A percentile compares a stretch with the other conserved stretches of the same genome.
phyloP scores from a whole-genome alignment of 2,113 vertebrate genomes.

The Strigops habroptila region DNA sequence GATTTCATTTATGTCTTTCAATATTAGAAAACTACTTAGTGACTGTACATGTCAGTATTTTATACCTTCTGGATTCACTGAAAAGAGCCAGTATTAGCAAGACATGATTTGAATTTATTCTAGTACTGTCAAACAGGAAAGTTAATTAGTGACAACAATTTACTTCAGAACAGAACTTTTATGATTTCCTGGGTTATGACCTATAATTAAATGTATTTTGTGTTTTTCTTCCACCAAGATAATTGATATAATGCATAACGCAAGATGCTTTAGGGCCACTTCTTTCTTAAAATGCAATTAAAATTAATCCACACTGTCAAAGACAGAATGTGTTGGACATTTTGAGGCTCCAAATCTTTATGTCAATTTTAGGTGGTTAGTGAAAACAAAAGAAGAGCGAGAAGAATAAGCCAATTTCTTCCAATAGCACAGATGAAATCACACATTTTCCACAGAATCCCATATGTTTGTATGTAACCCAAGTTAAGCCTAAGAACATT shows the following conservation, averaged over 20 bases:
- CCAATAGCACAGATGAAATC: conserved; percentile 17
- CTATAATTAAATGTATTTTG: conserved; percentile 75
- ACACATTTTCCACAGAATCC: neutral
- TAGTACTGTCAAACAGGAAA: conserved; percentile 61
- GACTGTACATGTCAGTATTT: neutral
- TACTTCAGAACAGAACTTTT: conserved; percentile 69
- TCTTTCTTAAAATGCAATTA: conserved; percentile 66
- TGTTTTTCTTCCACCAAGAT: conserved; percentile 67
- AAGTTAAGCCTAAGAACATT: neutral
- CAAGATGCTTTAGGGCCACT: conserved; percentile 51
- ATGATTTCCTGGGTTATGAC: conserved; percentile 72
- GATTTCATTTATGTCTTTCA: neutral
- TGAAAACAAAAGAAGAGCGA: neutral
- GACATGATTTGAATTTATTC: conserved; percentile 51
- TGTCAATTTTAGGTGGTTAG: conserved; percentile 23
- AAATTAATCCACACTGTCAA: conserved; percentile 52
- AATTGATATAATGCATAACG: conserved; percentile 68
- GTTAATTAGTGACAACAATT: conserved; percentile 75
- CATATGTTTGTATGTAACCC: neutral
- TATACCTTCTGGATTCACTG: neutral
- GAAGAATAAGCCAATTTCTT: conserved; percentile 33
- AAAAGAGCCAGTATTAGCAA: conserved; percentile 66
- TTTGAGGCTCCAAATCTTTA: conserved; percentile 50
- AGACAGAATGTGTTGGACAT: conserved; percentile 55
- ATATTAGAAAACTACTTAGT: neutral